Evolutionary conservation across 2,797 vertebrate species (phyloP).

Genomic region (Halcyon badia): DNA sequence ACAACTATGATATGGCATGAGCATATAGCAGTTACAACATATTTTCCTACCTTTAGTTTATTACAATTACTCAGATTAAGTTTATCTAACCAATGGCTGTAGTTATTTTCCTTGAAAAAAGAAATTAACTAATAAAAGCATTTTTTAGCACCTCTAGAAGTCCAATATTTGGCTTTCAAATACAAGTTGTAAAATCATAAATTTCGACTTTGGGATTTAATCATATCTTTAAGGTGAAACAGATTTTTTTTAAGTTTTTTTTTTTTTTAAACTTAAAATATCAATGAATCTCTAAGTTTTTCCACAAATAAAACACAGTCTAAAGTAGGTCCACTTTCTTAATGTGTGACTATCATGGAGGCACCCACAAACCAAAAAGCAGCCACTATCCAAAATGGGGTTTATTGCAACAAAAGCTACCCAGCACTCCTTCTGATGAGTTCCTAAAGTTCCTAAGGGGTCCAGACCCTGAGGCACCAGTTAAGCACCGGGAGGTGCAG

Average conservation of each 20-base stretch:
- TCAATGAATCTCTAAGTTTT: not conserved
- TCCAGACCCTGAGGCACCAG: too few relatives aligned
- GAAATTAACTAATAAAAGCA: not conserved
- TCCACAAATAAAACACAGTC: not conserved
- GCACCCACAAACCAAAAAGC: too few relatives aligned
- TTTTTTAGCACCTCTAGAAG: not conserved
- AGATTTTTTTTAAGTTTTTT: not conserved
- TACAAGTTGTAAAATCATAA: not conserved
- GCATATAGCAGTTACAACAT: not conserved
- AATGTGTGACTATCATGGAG: not conserved
- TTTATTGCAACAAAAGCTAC: too few relatives aligned
- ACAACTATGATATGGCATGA: not conserved
- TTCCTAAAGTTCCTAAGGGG: too few relatives aligned
- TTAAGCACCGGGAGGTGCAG: too few relatives aligned
- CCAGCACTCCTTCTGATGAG: too few relatives aligned
- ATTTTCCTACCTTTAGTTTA: not conserved
- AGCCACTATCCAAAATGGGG: too few relatives aligned
- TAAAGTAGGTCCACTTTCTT: not conserved
- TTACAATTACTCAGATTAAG: not conserved
- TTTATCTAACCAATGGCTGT: fast-evolving
- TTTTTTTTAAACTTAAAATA: not conserved
- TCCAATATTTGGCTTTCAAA: not conserved
- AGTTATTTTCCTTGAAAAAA: not conserved
- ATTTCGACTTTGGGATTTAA: not conserved
- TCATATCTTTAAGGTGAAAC: not conserved